Percentiles rank a stretch among this genome's conserved stretches.
phyloP scores from a whole-genome alignment of 2,888 invertebrate species.

The Nomada lathburiana region DNA sequence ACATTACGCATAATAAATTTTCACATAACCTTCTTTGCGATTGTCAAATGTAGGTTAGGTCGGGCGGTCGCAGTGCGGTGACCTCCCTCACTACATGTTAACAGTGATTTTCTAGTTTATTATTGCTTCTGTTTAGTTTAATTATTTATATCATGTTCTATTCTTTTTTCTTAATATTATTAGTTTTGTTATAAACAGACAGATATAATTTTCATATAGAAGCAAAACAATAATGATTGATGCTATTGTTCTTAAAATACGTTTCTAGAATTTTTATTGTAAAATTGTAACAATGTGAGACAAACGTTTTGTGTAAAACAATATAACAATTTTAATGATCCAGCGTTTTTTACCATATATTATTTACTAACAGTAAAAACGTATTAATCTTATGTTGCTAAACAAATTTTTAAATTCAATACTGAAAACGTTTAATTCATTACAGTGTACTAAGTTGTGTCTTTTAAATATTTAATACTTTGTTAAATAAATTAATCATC shows the following conservation, averaged over 20 bases:
- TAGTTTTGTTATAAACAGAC: slow-evolving; percentile 2
- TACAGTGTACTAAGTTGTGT: slow-evolving; percentile 15
- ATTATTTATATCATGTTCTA: slow-evolving; percentile 26
- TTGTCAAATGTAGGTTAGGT: slow-evolving; percentile 83
- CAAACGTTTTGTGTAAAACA: slow-evolving; percentile 15
- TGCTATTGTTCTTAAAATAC: slow-evolving; percentile 13
- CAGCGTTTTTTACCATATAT: background rate
- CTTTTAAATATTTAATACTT: background rate
- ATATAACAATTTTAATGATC: background rate
- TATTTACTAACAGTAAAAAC: background rate
- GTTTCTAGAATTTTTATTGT: slow-evolving; percentile 9
- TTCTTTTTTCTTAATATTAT: background rate
- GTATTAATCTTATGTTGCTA: background rate
- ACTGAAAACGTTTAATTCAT: slow-evolving; percentile 8
- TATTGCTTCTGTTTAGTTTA: slow-evolving; percentile 36
- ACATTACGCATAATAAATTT: slow-evolving; percentile 56
- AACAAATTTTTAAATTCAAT: slow-evolving; percentile 8
- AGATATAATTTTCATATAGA: slow-evolving; percentile 14
- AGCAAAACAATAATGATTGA: slow-evolving; percentile 20
- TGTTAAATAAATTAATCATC: slow-evolving; percentile 35
- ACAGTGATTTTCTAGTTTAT: slow-evolving; percentile 51
- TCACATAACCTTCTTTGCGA: slow-evolving; percentile 71
- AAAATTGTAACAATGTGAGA: slow-evolving; percentile 11
- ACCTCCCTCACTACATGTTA: slow-evolving; percentile 75
- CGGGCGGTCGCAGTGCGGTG: slow-evolving; percentile 77